These are phyloP conservation scores for Thunnus albacares DNA, from an alignment of 2,797 vertebrate genomes.

Conservation along the genomic window DNA sequence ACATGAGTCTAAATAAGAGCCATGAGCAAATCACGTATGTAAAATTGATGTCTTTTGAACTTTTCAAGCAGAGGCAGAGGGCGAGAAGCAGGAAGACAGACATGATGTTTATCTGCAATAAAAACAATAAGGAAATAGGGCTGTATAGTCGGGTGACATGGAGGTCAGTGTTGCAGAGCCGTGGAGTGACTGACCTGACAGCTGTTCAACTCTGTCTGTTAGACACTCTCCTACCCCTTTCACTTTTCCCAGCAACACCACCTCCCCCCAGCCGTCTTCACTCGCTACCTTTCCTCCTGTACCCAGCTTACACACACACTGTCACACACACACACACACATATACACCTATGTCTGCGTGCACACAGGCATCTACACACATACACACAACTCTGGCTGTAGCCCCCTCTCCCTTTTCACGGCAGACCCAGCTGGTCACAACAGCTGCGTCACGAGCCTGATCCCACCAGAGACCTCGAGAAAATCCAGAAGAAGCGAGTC, in stretches of 20 bases:
- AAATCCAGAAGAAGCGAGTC: constrained; percentile 58
- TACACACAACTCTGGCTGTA: constrained; percentile 8
- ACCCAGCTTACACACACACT: constrained; percentile 20
- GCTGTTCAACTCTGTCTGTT: constrained; percentile 67
- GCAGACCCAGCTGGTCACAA: constrained; percentile 72
- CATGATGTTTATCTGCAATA: constrained; percentile 45
- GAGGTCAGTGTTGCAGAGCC: constrained; percentile 57
- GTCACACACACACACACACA: neutral
- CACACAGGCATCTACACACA: neutral
- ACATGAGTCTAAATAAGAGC: neutral
- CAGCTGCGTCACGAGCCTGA: constrained; percentile 71
- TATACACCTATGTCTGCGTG: too few species aligned
- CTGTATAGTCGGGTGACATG: constrained; percentile 58
- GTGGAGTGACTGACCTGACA: constrained; percentile 63
- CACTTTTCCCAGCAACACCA: constrained; percentile 61
- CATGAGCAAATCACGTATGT: neutral
- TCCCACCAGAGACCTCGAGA: constrained; percentile 54
- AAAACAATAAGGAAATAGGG: constrained; percentile 56
- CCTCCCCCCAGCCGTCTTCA: constrained; percentile 41
- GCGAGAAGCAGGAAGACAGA: constrained; percentile 26
- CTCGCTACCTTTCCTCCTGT: constrained; percentile 51
- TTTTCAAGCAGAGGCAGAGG: neutral
- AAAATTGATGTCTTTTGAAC: constrained; percentile 2
- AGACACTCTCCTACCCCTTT: constrained; percentile 59
- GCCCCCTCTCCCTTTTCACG: constrained; percentile 51